Conservation (phyloP, 1,140 invertebrate genomes). For the Ptiloglossa arizonensis region DNA sequence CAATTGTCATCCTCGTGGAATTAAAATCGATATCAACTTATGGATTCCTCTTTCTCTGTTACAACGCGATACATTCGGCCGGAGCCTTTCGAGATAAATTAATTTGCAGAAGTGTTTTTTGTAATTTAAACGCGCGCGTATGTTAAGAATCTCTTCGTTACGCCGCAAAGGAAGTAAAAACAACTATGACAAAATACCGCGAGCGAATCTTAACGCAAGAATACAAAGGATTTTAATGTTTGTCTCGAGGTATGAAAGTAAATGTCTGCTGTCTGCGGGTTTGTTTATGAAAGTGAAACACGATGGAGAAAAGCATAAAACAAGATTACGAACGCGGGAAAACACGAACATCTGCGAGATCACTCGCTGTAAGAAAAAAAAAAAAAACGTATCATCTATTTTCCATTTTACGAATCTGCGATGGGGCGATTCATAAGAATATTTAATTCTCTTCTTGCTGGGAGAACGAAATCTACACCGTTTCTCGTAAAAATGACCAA, state of each 20-base stretch:
- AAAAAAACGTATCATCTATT: slow-evolving; percentile 12
- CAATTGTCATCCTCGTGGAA: no score
- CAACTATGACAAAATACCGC: background rate
- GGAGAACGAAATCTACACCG: slow-evolving; percentile 11
- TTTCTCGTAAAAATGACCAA: no score
- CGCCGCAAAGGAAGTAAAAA: background rate
- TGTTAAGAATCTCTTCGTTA: no score
- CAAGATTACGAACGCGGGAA: background rate
- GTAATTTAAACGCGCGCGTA: no score
- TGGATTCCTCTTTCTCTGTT: no score
- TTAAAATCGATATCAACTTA: no score
- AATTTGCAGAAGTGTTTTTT: no score
- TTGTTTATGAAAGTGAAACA: background rate
- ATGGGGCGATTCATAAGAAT: no score
- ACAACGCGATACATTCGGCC: no score
- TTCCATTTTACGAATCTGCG: background rate
- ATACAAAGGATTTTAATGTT: background rate
- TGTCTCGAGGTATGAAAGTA: background rate
- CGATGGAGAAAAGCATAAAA: background rate
- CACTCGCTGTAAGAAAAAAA: background rate
- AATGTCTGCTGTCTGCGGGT: background rate
- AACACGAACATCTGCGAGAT: slow-evolving; percentile 4
- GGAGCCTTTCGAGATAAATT: no score
- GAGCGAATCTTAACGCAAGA: background rate
- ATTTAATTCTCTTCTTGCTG: background rate